phyloP scores from a whole-genome alignment of 2,113 vertebrate species.

The Paradisaea rubra region DNA sequence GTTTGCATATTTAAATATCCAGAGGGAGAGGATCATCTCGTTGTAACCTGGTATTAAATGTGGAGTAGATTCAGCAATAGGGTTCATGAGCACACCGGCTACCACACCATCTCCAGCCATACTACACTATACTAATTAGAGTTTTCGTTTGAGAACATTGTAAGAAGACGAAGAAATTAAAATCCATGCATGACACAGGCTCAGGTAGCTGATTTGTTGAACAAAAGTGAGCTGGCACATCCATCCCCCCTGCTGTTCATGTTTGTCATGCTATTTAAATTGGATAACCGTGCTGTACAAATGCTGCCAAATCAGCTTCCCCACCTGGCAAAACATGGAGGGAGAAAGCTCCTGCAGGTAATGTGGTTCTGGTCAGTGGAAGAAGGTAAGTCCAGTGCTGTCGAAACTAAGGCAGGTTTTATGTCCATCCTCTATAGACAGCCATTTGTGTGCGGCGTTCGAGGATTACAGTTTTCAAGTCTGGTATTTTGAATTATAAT shows the following conservation, averaged over 20 bases:
- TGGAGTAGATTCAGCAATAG: background rate
- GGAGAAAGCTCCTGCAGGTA: background rate
- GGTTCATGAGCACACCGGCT: accelerated
- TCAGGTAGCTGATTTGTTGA: background rate
- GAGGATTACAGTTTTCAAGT: background rate
- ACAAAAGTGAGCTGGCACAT: background rate
- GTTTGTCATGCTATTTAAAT: background rate
- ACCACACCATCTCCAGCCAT: background rate
- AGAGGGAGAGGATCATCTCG: accelerated
- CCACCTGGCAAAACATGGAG: background rate
- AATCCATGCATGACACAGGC: background rate
- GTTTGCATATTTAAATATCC: background rate
- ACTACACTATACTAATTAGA: background rate
- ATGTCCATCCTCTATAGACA: background rate
- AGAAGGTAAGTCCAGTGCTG: background rate
- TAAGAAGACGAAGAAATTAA: background rate
- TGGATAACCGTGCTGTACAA: background rate
- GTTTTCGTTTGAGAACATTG: background rate
- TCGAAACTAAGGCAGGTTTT: background rate
- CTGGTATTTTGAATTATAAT: background rate
- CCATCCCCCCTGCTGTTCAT: background rate
- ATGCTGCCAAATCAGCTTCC: background rate
- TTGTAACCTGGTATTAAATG: accelerated
- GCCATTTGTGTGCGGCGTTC: background rate
- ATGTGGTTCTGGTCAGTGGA: background rate